phyloP scores from a whole-genome alignment of 2,113 vertebrate genomes.

The Actinemys pallida region DNA sequence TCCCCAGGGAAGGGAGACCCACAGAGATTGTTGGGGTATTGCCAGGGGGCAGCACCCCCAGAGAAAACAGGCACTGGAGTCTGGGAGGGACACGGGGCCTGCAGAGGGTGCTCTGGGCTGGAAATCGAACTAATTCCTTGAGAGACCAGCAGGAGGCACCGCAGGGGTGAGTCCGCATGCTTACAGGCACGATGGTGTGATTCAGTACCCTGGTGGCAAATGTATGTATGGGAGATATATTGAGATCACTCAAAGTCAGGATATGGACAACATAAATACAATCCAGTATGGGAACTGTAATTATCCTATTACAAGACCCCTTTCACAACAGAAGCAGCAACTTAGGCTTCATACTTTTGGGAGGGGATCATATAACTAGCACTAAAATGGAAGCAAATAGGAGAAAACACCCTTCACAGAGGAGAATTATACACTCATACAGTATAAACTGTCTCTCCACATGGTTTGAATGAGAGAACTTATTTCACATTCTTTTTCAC shows the following conservation, averaged over 20 bases:
- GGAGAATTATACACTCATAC: not conserved
- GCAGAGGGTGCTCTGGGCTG: too few relatives aligned
- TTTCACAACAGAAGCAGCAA: not conserved
- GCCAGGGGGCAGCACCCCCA: too few relatives aligned
- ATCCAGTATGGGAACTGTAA: not conserved
- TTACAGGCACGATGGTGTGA: not conserved
- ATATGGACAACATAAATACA: not conserved
- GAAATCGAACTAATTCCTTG: too few relatives aligned
- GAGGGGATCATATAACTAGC: not conserved
- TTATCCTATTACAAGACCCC: not conserved
- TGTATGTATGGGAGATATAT: not conserved
- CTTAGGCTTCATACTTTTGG: not conserved
- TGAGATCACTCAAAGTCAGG: not conserved
- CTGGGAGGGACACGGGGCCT: too few relatives aligned
- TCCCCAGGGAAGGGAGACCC: too few relatives aligned
- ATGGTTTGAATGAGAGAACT: not conserved
- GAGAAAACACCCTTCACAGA: not conserved
- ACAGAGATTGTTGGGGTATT: too few relatives aligned
- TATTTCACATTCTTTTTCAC: not conserved
- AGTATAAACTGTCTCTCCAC: not conserved
- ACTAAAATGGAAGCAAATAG: not conserved
- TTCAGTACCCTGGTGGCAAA: not conserved
- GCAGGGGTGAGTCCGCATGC: too few relatives aligned
- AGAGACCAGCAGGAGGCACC: too few relatives aligned
- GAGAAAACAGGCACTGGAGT: too few relatives aligned